Conservation (phyloP, 2,113 vertebrate species). For the Cinclus cinclus region DNA sequence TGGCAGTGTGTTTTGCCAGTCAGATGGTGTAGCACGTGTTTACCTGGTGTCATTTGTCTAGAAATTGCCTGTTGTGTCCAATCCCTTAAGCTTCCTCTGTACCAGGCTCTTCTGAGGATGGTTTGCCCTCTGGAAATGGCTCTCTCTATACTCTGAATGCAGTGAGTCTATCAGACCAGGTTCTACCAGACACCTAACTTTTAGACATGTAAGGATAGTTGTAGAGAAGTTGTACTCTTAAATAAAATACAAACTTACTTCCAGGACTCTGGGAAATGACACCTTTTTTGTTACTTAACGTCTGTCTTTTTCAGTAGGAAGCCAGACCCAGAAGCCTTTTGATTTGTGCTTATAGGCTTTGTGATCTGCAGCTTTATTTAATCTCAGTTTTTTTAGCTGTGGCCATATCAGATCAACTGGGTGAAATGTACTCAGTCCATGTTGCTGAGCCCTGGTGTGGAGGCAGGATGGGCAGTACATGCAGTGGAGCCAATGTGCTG, state of each 20-base stretch:
- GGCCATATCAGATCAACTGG: not conserved
- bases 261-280: not conserved
- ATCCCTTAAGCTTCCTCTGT: not conserved
- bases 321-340: not conserved
- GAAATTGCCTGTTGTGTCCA: not conserved
- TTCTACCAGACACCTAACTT: not conserved
- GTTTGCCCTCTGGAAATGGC: not conserved
- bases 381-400: not conserved
- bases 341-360: not conserved
- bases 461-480: not conserved
- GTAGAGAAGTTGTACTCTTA: not conserved
- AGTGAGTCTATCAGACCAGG: accelerated
- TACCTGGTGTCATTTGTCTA: accelerated
- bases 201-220: not conserved
- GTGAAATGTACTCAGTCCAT: not conserved
- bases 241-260: not conserved
- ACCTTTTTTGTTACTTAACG: not conserved
- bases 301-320: not conserved
- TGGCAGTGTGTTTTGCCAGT: not conserved
- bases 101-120: not conserved
- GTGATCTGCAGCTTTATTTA: not conserved
- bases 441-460: not conserved
- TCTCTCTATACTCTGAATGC: not conserved
- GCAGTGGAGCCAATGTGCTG: accelerated
- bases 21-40: accelerated